phyloP scores from a whole-genome alignment of 1,140 invertebrate species.

The Ylistrum balloti region DNA sequence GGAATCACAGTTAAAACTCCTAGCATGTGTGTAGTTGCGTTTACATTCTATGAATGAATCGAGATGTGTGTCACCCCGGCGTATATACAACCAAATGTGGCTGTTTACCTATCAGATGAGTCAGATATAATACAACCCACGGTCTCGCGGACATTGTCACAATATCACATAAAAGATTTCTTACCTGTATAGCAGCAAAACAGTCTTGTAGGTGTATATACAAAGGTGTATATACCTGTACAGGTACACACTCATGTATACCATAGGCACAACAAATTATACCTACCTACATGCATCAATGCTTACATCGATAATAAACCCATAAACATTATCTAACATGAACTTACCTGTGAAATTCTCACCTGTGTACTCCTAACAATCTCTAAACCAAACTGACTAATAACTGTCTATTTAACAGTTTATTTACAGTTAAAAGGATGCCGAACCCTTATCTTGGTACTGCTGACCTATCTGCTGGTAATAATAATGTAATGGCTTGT shows the following conservation, averaged over 20 bases:
- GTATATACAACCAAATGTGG: neutral
- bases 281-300: conserved; percentile 13
- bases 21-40: neutral
- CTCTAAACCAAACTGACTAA: conserved; percentile 23
- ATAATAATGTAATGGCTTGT: neutral
- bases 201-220: conserved; percentile 1
- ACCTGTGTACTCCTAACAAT: neutral
- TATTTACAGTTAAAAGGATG: neutral
- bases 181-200: neutral
- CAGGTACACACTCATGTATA: neutral
- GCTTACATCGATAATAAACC: neutral
- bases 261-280: neutral
- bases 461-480: neutral
- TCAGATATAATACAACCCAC: conserved; percentile 24
- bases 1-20: neutral
- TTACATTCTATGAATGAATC: conserved; percentile 34
- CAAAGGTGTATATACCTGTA: conserved; percentile 18
- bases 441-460: neutral
- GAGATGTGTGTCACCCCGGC: neutral
- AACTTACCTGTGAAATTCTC: neutral
- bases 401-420: neutral
- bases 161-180: neutral
- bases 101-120: conserved; percentile 5
- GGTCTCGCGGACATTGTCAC: conserved; percentile 20
- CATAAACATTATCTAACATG: conserved; percentile 33